These are phyloP conservation scores for Drosophila atripex DNA, from an alignment of 2,888 invertebrate genomes.

Conservation along the genomic window DNA sequence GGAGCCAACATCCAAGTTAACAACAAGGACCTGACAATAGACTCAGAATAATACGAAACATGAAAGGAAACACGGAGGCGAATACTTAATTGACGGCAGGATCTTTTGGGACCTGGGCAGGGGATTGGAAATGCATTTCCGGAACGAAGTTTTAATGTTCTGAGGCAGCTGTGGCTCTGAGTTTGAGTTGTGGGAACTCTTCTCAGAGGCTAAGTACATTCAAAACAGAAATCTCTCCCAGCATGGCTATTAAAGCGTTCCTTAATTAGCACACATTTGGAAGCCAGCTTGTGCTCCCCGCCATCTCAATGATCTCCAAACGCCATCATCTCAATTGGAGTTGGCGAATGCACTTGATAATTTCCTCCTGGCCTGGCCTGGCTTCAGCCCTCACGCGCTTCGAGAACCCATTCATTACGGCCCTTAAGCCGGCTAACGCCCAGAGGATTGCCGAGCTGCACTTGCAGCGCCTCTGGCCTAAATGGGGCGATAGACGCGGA, in stretches of 20 bases:
- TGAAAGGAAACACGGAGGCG: neutral
- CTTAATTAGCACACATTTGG: neutral
- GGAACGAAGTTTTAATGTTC: neutral
- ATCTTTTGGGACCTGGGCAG: neutral
- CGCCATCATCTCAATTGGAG: conserved; percentile 16
- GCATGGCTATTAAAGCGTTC: neutral
- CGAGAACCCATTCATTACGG: conserved; percentile 39
- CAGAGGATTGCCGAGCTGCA: conserved; percentile 17
- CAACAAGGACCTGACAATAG: conserved; percentile 6
- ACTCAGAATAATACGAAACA: neutral
- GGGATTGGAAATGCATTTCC: neutral
- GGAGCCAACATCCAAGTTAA: neutral
- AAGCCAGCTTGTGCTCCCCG: neutral
- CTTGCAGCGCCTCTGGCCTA: neutral
- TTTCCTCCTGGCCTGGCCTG: conserved; percentile 9
- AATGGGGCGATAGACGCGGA: conserved; percentile 18
- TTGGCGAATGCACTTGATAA: conserved; percentile 9
- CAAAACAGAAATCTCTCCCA: neutral
- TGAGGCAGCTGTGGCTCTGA: neutral
- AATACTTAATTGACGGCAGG: neutral
- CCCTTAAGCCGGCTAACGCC: conserved; percentile 26
- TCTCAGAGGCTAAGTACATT: neutral
- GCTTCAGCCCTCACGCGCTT: conserved; percentile 27
- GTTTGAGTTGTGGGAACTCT: neutral
- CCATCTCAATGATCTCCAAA: conserved; percentile 17